Evolutionary conservation across 2,888 invertebrate genomes (phyloP), one percentile per base, ranked within the genome.

Genomic region (Diarsia mendica): DNA sequence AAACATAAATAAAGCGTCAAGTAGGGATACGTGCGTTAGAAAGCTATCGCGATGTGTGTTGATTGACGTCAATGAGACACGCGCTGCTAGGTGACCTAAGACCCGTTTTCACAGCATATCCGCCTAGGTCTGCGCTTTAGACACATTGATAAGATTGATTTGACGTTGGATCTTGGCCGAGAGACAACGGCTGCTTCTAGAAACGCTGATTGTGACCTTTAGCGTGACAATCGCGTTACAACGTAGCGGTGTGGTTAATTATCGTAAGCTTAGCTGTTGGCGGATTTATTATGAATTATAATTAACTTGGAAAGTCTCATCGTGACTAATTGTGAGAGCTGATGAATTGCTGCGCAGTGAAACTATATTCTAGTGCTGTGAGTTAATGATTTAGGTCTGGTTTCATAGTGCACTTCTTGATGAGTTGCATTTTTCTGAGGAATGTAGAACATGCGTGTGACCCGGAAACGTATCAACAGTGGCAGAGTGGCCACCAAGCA

Each of bases 41-140:
- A 92, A 91, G 91, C 87, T 90, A 90, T 90, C 85, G 86, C 86
- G 80, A 88, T 88, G 88, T 87, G 87, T 88, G 90, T 88, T 89
- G 88, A 88, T 92, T 92, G 94, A 94, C 94, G 93, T 93, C 92
- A 93, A 92, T 89, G 84, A 86, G 89, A 90, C 94, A 92, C 92
- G 91, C 91, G 92, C 89, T 89, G 89, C 90, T 90, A 90, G 86
- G 86, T 90, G 92, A 93, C 93, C 93, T 92, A 91, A 91, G 93
- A 93, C 93, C 93, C 88, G 87, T 89, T 91, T 90, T 88, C 89
- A 85, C 85, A 88, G 84, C 83, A 84, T 87, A 92, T 92, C 93
- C 92, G 91, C 89, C 75, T 89, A 74, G 83, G 77, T 83, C 83
- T 81, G 83, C 85, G 78, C 85, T 89, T 84, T 81, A 85, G 77